Evolutionary conservation across 2,797 vertebrate species (phyloP).

Genomic region (Tapirus indicus): DNA sequence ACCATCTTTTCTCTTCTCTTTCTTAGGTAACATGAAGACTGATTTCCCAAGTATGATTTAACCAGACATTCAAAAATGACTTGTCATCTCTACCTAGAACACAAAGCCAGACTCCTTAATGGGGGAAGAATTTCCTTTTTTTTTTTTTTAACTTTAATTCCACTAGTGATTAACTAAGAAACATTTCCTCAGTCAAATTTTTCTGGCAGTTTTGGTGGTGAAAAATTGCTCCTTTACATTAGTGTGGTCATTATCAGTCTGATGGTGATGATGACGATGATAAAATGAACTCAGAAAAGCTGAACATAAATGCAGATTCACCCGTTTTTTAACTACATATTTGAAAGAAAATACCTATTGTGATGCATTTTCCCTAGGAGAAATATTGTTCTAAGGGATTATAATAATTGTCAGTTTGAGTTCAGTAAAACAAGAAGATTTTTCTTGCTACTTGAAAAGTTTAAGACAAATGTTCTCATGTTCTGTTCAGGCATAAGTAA

Average conservation of each 20-base stretch:
- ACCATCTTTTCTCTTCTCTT: not conserved
- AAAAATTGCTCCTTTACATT: not conserved
- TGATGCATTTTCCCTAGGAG: not conserved
- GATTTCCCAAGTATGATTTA: not conserved
- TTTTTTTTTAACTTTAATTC: not conserved
- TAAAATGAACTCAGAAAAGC: not conserved
- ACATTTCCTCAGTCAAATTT: not conserved
- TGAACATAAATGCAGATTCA: not conserved
- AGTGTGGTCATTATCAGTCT: not conserved
- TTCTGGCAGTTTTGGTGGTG: not conserved
- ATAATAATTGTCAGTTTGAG: conserved; percentile 45
- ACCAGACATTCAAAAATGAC: not conserved
- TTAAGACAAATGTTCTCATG: not conserved
- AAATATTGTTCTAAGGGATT: not conserved
- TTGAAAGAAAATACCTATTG: conserved; percentile 11
- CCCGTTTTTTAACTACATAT: not conserved
- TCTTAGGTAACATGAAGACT: not conserved
- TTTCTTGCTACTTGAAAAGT: not conserved
- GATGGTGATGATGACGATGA: not conserved
- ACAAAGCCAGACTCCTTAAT: not conserved
- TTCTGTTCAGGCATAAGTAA: not conserved
- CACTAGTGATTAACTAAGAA: conserved; percentile 16
- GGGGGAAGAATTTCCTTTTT: not conserved
- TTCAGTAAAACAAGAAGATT: not conserved
- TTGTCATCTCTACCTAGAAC: not conserved